A percentile compares a stretch with the other conserved stretches of the same genome.
phyloP scores from a whole-genome alignment of 2,113 vertebrate genomes.

The Phainopepla nitens region DNA sequence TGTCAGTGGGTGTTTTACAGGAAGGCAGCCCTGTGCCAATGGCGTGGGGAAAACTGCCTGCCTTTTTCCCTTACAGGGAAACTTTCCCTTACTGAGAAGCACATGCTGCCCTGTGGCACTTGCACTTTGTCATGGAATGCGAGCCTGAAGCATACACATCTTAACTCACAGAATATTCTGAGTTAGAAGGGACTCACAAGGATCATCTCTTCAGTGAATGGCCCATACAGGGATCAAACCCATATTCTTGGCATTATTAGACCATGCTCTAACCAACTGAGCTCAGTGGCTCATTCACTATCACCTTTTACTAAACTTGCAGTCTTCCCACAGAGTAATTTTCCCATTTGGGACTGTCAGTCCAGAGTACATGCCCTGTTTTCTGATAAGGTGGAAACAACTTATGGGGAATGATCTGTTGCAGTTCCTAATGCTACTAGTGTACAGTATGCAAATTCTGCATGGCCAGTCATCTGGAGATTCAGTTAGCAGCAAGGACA shows the following conservation, averaged over 20 bases:
- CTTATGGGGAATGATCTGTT: not conserved
- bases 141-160: not conserved
- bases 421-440: not conserved
- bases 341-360: not conserved
- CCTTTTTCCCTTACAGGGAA: not conserved
- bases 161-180: not conserved
- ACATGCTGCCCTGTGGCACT: not conserved
- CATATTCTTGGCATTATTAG: not conserved
- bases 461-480: not conserved
- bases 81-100: not conserved
- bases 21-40: not conserved
- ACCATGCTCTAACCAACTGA: not conserved
- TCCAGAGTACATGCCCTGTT: not conserved
- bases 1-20: not conserved
- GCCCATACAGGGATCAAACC: not conserved
- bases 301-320: not conserved
- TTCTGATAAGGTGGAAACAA: not conserved
- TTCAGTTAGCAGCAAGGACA: not conserved
- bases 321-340: not conserved
- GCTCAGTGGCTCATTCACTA: not conserved
- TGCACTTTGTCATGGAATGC: not conserved
- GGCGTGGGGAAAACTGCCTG: accelerated
- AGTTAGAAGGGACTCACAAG: not conserved
- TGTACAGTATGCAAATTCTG: not conserved
- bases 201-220: not conserved